Evolutionary conservation across 1,140 invertebrate species (phyloP).

Genomic region (Formica selysi): DNA sequence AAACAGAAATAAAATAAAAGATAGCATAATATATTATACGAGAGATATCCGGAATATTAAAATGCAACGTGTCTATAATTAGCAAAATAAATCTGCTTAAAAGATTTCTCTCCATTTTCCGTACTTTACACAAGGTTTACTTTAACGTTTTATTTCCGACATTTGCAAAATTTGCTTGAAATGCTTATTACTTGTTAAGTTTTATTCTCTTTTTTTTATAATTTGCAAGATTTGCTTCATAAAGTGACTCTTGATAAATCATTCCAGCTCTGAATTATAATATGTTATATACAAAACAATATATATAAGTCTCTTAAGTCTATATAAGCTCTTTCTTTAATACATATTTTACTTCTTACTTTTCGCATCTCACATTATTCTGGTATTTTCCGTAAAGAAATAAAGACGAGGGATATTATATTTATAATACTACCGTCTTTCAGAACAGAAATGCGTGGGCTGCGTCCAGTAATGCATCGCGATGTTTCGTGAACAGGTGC

Average conservation of each 20-base stretch:
- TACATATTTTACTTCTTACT: neutral
- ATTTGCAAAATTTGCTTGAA: neutral
- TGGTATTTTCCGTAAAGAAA: neutral
- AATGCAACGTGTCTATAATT: neutral
- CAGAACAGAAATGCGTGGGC: neutral
- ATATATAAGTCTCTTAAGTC: neutral
- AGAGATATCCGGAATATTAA: no score
- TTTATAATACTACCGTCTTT: no score
- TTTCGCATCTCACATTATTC: neutral
- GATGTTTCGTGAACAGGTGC: conserved; percentile 20
- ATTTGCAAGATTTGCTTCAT: neutral
- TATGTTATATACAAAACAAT: neutral
- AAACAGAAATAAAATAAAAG: neutral
- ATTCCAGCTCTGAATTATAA: conserved; percentile 12
- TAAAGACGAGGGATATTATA: neutral
- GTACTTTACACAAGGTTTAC: neutral
- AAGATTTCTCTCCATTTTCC: neutral
- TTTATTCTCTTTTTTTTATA: neutral
- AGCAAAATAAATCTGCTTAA: neutral
- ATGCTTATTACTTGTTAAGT: neutral
- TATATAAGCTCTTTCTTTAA: neutral
- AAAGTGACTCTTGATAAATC: conserved; percentile 1
- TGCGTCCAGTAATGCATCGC: neutral
- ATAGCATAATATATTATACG: neutral
- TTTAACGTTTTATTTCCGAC: no score